phyloP scores from a whole-genome alignment of 1,140 invertebrate genomes.

The Wiebesia pumilae region DNA sequence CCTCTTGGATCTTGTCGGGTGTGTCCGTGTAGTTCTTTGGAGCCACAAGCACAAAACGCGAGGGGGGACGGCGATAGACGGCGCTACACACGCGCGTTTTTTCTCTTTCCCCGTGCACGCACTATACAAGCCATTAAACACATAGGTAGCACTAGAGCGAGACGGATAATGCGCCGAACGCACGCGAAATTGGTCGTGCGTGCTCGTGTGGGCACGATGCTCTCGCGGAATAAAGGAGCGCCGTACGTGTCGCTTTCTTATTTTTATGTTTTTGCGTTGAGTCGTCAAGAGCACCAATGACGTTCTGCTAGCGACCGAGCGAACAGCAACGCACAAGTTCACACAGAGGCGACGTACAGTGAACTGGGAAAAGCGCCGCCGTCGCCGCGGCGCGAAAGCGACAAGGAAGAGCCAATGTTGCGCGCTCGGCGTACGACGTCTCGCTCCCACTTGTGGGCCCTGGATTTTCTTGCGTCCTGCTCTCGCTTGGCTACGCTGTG shows the following conservation, averaged over 20 bases:
- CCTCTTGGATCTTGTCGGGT: background rate
- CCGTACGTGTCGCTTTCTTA: background rate
- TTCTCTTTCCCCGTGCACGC: background rate
- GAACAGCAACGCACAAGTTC: background rate
- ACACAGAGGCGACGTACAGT: slow-evolving; percentile 24
- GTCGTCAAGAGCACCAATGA: background rate
- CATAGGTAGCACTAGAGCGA: background rate
- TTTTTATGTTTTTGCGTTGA: background rate
- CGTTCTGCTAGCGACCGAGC: background rate
- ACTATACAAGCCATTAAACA: background rate
- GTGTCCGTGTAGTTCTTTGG: background rate
- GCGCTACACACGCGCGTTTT: background rate
- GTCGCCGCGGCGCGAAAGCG: background rate
- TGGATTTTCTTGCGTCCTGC: background rate
- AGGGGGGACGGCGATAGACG: background rate
- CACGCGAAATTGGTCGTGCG: background rate
- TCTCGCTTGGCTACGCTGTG: background rate
- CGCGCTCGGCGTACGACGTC: background rate
- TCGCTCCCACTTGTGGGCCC: background rate
- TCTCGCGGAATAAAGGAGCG: background rate
- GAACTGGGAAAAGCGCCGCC: slow-evolving; percentile 37
- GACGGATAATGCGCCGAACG: background rate
- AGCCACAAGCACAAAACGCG: background rate
- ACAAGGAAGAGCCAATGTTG: background rate
- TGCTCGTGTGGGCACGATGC: background rate